A percentile compares a stretch with the other conserved stretches of the same genome.
phyloP scores from a whole-genome alignment of 2,113 vertebrate genomes.

The Myrmecophaga tridactyla region DNA sequence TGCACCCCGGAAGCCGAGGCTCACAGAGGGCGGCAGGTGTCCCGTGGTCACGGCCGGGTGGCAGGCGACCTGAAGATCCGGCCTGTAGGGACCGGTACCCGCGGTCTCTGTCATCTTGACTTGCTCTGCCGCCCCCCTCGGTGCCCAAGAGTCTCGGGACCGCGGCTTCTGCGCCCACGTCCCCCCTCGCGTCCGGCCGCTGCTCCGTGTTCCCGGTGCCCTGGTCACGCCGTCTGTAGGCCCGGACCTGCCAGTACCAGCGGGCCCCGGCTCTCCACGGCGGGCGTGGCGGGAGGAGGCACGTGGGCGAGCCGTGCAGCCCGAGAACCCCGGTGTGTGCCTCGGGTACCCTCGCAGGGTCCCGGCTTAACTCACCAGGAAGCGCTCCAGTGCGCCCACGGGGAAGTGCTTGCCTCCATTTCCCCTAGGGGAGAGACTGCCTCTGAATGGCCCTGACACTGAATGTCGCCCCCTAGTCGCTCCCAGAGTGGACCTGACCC shows the following conservation, averaged over 20 bases:
- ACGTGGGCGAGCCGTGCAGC: no score
- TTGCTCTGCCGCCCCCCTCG: accelerated
- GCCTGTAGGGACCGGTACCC: no score
- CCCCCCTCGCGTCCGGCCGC: background rate
- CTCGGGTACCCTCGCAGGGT: no score
- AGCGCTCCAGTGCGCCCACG: accelerated
- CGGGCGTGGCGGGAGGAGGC: no score
- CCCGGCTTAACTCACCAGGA: accelerated
- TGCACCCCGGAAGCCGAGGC: no score
- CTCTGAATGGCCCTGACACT: accelerated
- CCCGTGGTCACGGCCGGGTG: no score
- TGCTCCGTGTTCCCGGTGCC: accelerated
- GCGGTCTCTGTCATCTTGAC: accelerated
- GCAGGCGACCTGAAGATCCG: no score
- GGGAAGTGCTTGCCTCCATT: accelerated
- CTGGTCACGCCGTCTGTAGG: accelerated
- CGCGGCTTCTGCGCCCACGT: accelerated
- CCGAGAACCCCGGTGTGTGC: accelerated
- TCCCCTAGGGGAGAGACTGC: accelerated
- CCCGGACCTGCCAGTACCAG: no score
- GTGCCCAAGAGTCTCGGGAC: accelerated
- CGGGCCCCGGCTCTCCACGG: no score
- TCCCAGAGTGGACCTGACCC: accelerated
- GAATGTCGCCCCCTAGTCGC: no score
- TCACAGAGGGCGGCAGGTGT: accelerated